Evolutionary conservation across 2,888 invertebrate genomes (phyloP), one percentile per base, ranked within the genome.

Genomic region (Hypolimnas misippus): DNA sequence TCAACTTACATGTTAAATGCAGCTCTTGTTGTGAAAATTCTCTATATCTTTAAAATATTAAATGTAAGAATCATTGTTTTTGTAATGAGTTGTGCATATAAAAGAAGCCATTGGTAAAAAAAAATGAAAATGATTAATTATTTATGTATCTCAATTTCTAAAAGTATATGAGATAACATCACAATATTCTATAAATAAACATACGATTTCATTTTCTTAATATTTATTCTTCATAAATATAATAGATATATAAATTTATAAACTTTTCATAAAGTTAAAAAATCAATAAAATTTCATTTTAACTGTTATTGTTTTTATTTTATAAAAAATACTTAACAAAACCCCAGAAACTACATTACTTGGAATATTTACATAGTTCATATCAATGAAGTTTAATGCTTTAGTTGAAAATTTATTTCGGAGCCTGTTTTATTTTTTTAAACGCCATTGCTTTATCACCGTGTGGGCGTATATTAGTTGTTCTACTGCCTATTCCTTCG

Each of bases 391-490:
- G 2, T 7, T n/a, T 49, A 49, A 14, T 8, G 21, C 5, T 29
- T 14, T 49, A 29, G n/a, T 14, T 29, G 29, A 1, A 14, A 5
- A n/a, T 46, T 25, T 6, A 10, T 6, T 21, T 29, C 29, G 7
- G 25, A 2, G 7, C 14, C 8, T 7, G 14, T 0, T 3, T 71
- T 68, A 57, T 60, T 63, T 82, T 79, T 65, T 76, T 66, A 61
- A 73, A 80, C 53, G 69, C 73, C 82, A 85, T 83, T 19, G 88
- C 86, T 72, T 87, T 88, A 70, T 89, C 89, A 3, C 75, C 77
- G 17, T 77, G 62, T 1, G 75, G 50, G 5, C 91, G 83, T 73
- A 79, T 85, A 51, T n/a, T 76, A 35, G 69, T 33, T 10, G 84
- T 86, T 73, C 83, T 87, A 62, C 84, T 81, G 56, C 73, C 73